A percentile compares a stretch with the other conserved stretches of the same genome.
Evolutionary conservation across 2,888 invertebrate species (phyloP).

Genomic region (Yponomeuta cagnagella): DNA sequence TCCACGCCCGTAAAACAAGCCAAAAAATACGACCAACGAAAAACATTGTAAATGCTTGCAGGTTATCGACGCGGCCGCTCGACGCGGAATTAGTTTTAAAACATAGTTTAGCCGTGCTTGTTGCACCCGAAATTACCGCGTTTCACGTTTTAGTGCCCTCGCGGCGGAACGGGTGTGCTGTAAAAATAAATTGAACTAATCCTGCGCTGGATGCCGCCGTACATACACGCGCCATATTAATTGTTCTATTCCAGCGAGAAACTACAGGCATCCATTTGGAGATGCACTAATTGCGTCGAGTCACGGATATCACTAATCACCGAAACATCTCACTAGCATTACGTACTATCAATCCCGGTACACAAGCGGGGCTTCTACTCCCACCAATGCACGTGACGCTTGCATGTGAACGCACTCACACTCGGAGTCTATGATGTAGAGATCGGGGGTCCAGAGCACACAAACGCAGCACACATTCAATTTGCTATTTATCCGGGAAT

Average conservation of each 20-base stretch:
- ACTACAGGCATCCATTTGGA: constrained; percentile 8
- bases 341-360: constrained; percentile 15
- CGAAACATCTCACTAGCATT: constrained; percentile 21
- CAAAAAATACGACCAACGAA: constrained; percentile 72
- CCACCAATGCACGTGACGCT: not conserved
- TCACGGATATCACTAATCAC: constrained; percentile 20
- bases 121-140: constrained; percentile 52
- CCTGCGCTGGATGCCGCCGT: constrained; percentile 24
- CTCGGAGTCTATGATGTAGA: constrained; percentile 27
- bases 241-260: constrained; percentile 10
- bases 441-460: constrained; percentile 28
- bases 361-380: not conserved
- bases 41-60: constrained; percentile 72
- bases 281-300: constrained; percentile 18
- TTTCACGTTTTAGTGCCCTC: constrained; percentile 40
- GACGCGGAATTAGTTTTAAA: constrained; percentile 66
- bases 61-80: constrained; percentile 55
- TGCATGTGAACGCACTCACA: constrained; percentile 24
- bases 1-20: constrained; percentile 68
- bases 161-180: constrained; percentile 30
- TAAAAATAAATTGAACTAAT: constrained; percentile 43
- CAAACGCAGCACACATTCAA: constrained; percentile 63
- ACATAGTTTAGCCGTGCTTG: constrained; percentile 61
- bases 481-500: constrained; percentile 75
- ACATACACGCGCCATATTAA: constrained; percentile 9